A percentile compares a stretch with the other conserved stretches of the same genome.
phyloP scores from a whole-genome alignment of 2,888 invertebrate genomes.

The Dione juno region DNA sequence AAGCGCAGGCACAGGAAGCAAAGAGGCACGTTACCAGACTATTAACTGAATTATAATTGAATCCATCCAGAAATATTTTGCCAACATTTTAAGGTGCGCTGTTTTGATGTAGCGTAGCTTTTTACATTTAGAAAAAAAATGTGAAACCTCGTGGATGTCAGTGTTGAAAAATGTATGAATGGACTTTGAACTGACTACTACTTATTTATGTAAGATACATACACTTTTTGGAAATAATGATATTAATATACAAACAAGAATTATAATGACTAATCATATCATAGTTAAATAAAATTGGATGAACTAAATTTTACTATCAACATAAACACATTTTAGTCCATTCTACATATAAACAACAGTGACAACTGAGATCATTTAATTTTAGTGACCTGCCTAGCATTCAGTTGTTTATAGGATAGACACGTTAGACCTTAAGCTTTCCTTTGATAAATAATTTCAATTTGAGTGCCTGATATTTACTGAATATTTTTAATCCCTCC shows the following conservation, averaged over 20 bases:
- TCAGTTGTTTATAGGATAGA: slow-evolving; percentile 32
- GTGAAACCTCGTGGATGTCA: neutral
- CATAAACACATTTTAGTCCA: slow-evolving; percentile 10
- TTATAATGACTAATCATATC: neutral
- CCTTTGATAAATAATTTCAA: slow-evolving; percentile 62
- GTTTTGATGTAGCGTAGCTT: slow-evolving; percentile 28
- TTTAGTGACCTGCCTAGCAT: slow-evolving; percentile 19
- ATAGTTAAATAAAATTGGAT: neutral
- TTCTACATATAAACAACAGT: slow-evolving; percentile 1
- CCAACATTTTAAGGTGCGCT: slow-evolving; percentile 47
- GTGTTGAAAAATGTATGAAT: neutral
- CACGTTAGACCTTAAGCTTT: slow-evolving; percentile 54
- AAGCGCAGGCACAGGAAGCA: slow-evolving; percentile 34
- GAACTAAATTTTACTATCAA: neutral
- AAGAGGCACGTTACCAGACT: slow-evolving; percentile 13
- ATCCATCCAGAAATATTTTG: slow-evolving; percentile 64
- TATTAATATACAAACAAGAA: neutral
- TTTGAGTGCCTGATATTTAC: slow-evolving; percentile 77
- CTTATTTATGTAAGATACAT: neutral
- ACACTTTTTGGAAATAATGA: neutral
- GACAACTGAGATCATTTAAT: neutral
- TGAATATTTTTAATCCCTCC: slow-evolving; percentile 76
- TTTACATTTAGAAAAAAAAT: slow-evolving; percentile 8
- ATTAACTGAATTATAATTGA: slow-evolving; percentile 50
- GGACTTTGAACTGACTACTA: slow-evolving; percentile 1